phyloP scores from a whole-genome alignment of 2,888 invertebrate genomes.

The Danaus chrysippus region DNA sequence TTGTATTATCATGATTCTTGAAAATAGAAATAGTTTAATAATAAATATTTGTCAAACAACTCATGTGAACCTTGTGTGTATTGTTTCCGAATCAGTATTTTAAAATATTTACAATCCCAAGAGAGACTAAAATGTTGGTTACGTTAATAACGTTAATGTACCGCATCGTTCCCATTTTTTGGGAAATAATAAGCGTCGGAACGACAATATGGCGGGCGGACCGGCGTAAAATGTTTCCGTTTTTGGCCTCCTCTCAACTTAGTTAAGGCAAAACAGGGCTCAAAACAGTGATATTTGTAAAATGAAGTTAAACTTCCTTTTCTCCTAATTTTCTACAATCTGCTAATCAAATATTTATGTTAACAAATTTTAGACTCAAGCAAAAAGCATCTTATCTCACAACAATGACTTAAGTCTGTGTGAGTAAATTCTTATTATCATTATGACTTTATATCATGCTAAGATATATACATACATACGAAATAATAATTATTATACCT shows the following conservation, averaged over 20 bases:
- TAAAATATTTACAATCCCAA: constrained; percentile 12
- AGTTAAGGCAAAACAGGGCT: constrained; percentile 74
- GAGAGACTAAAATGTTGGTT: constrained; percentile 16
- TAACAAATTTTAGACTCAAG: constrained; percentile 13
- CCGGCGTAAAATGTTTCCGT: constrained; percentile 65
- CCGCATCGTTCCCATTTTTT: constrained; percentile 24
- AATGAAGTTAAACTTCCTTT: constrained; percentile 34
- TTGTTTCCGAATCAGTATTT: constrained; percentile 5
- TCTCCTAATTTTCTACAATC: constrained; percentile 31
- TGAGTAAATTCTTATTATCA: background rate
- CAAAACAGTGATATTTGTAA: constrained; percentile 47
- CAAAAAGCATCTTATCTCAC: background rate
- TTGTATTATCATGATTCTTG: background rate
- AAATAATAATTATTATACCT: background rate
- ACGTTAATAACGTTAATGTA: constrained; percentile 25
- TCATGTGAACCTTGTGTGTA: background rate
- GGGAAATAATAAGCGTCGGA: constrained; percentile 27
- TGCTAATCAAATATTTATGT: constrained; percentile 31
- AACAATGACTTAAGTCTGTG: background rate
- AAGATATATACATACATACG: too few species aligned
- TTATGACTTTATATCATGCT: too few species aligned
- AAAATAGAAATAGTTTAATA: too few species aligned
- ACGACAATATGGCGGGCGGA: constrained; percentile 57
- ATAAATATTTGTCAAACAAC: too few species aligned
- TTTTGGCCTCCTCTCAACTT: constrained; percentile 75